Evolutionary conservation across 2,113 vertebrate species (phyloP).

Genomic region (Beaufortia kweichowensis): DNA sequence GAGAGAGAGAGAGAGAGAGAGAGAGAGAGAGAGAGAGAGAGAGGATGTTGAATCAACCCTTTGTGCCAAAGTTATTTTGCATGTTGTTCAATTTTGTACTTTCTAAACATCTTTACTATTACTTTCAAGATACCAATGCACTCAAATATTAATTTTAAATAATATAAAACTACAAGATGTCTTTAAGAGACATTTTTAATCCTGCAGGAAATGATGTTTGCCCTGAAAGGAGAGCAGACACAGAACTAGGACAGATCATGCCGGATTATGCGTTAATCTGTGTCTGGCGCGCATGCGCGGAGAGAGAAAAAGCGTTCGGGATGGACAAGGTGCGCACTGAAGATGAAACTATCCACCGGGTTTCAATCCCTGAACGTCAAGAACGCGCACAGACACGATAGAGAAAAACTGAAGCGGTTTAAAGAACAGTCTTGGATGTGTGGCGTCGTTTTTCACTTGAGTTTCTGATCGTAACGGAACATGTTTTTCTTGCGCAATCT

Average conservation of each 20-base stretch:
- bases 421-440: neutral
- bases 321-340: slow-evolving; percentile 4
- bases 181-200: neutral
- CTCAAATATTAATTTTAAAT: neutral
- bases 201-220: slow-evolving; percentile 20
- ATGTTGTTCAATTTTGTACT: no score
- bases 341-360: neutral
- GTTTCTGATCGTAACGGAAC: neutral
- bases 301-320: neutral
- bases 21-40: no score
- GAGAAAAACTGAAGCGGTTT: no score
- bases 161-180: neutral
- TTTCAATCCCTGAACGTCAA: neutral
- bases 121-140: no score
- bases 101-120: no score
- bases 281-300: slow-evolving; percentile 30
- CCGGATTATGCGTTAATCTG: slow-evolving; percentile 51
- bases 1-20: no score
- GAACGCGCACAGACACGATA: neutral
- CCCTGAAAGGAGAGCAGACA: neutral
- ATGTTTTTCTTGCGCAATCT: neutral
- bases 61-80: no score
- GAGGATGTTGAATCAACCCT: no score
- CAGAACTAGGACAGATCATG: slow-evolving; percentile 39
- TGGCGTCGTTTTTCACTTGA: neutral